Percentiles rank a stretch among this genome's conserved stretches.
Evolutionary conservation across 2,113 vertebrate genomes (phyloP).

Genomic region (Clupea harengus): DNA sequence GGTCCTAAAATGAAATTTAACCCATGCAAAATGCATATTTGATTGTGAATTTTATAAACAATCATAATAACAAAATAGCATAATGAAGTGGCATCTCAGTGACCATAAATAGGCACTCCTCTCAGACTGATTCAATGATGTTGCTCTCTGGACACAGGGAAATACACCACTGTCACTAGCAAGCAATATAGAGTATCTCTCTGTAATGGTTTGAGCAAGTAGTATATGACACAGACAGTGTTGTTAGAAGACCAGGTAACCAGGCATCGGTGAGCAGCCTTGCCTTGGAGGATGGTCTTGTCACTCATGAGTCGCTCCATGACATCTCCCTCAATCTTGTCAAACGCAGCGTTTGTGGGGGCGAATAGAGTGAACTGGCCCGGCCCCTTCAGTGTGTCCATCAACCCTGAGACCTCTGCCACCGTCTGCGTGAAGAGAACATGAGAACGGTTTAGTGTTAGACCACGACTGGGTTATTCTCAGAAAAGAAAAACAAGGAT

Average conservation of each 20-base stretch:
- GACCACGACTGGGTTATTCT: not conserved
- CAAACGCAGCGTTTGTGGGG: conserved; percentile 89
- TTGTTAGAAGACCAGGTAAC: not conserved
- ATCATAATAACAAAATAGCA: not conserved
- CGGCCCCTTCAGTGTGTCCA: conserved; percentile 77
- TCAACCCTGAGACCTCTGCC: conserved; percentile 71
- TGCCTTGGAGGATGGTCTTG: conserved; percentile 85
- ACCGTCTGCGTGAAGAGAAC: conserved; percentile 68
- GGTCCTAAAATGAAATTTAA: not conserved
- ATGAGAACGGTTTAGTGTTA: not conserved
- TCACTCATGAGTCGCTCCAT: conserved; percentile 82
- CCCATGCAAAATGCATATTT: not conserved
- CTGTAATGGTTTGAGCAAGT: not conserved
- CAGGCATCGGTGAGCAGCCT: not conserved
- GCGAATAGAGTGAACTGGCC: conserved; percentile 93
- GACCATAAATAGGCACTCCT: not conserved
- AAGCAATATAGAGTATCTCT: not conserved
- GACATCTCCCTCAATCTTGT: conserved; percentile 72
- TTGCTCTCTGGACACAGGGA: too few species aligned
- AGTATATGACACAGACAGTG: not conserved
- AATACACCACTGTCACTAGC: not conserved
- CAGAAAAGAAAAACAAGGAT: not conserved
- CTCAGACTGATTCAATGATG: not conserved
- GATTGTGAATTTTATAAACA: not conserved
- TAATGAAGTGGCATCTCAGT: not conserved